Evolutionary conservation across 2,113 vertebrate genomes (phyloP), one percentile per base, ranked within the genome.

Genomic region (Columba livia): DNA sequence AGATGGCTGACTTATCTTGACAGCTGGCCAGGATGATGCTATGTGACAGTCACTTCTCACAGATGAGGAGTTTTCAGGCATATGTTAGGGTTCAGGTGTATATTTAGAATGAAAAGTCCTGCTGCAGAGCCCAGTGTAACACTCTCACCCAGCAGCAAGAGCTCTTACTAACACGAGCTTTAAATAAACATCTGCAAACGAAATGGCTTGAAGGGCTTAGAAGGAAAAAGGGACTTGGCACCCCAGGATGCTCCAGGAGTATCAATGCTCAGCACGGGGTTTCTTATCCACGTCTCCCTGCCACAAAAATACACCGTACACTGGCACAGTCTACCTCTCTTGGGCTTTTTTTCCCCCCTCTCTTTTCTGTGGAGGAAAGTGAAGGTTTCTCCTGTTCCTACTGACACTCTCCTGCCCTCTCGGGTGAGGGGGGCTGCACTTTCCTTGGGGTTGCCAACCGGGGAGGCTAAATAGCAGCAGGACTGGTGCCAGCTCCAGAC

Each of bases 151-250:
- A 4, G 74, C 87, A 91, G 72, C 84, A 81, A 51, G 73, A 79
- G 79, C 90, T 94, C 65, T 70, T 78, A 90, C 88, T 95, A 95
- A 95, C 79, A 70, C 0, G 8, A 90, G 85, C 66, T 85, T 86
- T 88, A 90, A 94, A 96, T 95, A 92, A 92, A 88, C 1, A 5
- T 34, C 74, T 91, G 85, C 64, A 73, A 88, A 92, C n/a, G 36
- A 90, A 93, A 69, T 2, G 4, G 62, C 79, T 73, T 8, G n/a
- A 89, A 58, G 36, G 74, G 48, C 34, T 92, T 83, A 42, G 53
- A 36, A 23, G 56, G 47, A 51, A 62, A 72, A 73, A 31, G 47
- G 58, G 16, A 80, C 47, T 66, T 9, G 1, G 60, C 75, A 69
- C 21, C 64, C 72, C 71, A 79, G 61, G 54, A 40, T 19, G 18